Percentiles rank a stretch among this genome's conserved stretches.
Evolutionary conservation across 2,888 invertebrate species (phyloP).

Genomic region (Coleophora flavipennella): DNA sequence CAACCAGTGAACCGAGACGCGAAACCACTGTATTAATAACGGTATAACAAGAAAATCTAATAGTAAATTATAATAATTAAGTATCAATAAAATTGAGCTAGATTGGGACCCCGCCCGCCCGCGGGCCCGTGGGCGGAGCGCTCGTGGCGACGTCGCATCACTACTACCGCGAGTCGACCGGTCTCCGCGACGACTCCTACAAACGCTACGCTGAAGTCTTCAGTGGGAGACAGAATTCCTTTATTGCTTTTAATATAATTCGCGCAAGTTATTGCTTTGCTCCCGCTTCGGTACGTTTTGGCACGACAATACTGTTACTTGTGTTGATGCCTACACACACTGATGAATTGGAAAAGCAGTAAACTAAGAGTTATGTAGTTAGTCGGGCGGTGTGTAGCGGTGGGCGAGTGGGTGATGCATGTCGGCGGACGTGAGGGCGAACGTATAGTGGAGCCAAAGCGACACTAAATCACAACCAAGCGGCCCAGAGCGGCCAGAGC

Average conservation of each 20-base stretch:
- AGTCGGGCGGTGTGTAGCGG: no score
- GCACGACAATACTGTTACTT: slow-evolving; percentile 40
- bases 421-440: slow-evolving; percentile 1
- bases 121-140: slow-evolving; percentile 1
- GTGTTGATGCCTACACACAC: background rate
- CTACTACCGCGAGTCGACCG: no score
- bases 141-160: background rate
- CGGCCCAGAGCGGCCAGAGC: background rate
- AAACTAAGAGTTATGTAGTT: no score
- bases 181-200: no score
- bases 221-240: background rate
- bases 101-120: slow-evolving; percentile 20
- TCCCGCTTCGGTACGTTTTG: slow-evolving; percentile 35
- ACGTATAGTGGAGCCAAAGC: no score
- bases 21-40: slow-evolving; percentile 30
- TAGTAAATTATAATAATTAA: slow-evolving; percentile 38
- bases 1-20: slow-evolving; percentile 17
- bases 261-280: slow-evolving; percentile 45
- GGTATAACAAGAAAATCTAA: slow-evolving; percentile 58
- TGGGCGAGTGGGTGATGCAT: slow-evolving; percentile 1
- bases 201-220: no score
- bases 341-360: no score
- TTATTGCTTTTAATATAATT: slow-evolving; percentile 40
- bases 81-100: slow-evolving; percentile 69
- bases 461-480: background rate